A percentile compares a stretch with the other conserved stretches of the same genome.
Conservation (phyloP, 2,888 invertebrate genomes). For the Frankliniella fusca region DNA sequence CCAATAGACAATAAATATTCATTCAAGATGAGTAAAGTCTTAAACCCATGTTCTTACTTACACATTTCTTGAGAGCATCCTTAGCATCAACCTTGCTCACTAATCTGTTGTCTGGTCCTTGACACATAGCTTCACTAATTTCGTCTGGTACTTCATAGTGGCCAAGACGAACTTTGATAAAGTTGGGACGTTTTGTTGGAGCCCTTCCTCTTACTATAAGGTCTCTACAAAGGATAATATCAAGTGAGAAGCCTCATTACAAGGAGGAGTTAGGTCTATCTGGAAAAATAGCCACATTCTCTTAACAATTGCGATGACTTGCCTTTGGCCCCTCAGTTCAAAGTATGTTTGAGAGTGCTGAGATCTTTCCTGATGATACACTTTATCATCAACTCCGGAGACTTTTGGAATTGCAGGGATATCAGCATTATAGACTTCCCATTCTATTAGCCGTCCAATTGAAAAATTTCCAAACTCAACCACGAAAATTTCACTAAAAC, state of each 20-base stretch:
- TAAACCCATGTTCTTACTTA: background rate
- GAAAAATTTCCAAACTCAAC: constrained; percentile 60
- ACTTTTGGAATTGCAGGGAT: background rate
- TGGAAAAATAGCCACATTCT: too few species aligned
- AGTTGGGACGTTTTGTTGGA: too few species aligned
- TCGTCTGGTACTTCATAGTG: constrained; percentile 45
- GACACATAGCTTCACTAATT: constrained; percentile 36
- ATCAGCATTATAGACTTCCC: background rate
- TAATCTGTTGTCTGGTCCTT: background rate
- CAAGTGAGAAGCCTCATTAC: too few species aligned
- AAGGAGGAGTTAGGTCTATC: too few species aligned
- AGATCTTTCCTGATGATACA: too few species aligned
- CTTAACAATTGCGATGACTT: too few species aligned
- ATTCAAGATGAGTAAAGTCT: background rate
- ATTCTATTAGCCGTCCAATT: constrained; percentile 55
- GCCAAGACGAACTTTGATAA: too few species aligned
- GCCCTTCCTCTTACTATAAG: too few species aligned
- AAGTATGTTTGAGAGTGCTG: too few species aligned
- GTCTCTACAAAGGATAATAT: too few species aligned
- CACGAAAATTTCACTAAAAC: constrained; percentile 57
- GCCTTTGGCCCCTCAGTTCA: too few species aligned
- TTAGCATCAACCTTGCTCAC: background rate
- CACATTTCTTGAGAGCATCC: background rate
- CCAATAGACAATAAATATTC: background rate
- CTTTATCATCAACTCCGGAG: too few species aligned